A percentile compares a stretch with the other conserved stretches of the same genome.
These are phyloP conservation scores for Metallyticus violacea DNA, from an alignment of 2,888 invertebrate species.

Conservation along the genomic window DNA sequence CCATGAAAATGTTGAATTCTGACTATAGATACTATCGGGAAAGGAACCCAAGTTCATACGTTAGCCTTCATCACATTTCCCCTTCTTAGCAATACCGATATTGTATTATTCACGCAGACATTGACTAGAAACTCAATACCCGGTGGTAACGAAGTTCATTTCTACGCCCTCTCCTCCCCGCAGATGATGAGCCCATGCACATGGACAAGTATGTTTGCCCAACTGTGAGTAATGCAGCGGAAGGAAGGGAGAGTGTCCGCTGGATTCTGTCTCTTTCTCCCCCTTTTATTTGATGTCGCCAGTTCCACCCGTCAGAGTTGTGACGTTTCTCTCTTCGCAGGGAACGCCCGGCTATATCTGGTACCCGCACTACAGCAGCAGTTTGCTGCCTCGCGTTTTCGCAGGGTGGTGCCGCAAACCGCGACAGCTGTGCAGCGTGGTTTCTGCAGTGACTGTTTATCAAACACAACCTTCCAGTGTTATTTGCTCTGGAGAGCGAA, in stretches of 20 bases:
- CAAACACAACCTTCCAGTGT: too few species aligned
- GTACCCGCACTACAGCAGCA: background rate
- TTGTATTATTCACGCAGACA: background rate
- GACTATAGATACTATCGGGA: too few species aligned
- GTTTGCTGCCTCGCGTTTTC: background rate
- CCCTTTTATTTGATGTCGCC: background rate
- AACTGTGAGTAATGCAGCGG: constrained; percentile 8
- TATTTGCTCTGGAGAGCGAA: too few species aligned
- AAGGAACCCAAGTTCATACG: too few species aligned
- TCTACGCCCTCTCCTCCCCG: too few species aligned
- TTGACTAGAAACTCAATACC: background rate
- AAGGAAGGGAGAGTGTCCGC: background rate
- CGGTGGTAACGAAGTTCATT: background rate
- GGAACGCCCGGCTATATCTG: background rate
- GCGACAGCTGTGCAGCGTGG: too few species aligned
- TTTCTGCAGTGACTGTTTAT: too few species aligned
- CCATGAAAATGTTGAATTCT: too few species aligned
- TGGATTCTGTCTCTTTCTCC: background rate
- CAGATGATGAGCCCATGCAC: background rate
- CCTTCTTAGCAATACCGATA: background rate
- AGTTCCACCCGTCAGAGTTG: too few species aligned
- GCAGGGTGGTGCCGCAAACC: too few species aligned
- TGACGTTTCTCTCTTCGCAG: background rate
- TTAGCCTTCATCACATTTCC: too few species aligned
- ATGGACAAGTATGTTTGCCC: constrained; percentile 1